These are phyloP conservation scores for Cynocephalus volans DNA, from an alignment of 2,113 vertebrate species.

Conservation along the genomic window DNA sequence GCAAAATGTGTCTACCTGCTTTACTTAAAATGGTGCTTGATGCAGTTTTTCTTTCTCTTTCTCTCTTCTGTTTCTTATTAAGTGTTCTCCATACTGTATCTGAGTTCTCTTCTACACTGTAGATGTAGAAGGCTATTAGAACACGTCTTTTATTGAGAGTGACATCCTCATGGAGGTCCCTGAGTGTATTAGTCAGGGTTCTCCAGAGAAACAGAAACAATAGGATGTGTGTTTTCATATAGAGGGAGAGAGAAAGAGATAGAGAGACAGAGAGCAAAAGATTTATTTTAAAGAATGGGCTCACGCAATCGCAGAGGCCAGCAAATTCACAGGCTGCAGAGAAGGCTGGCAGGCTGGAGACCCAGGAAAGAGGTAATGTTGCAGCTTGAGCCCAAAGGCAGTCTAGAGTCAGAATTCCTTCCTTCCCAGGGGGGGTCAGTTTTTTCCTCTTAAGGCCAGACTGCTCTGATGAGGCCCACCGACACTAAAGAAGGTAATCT, in stretches of 20 bases:
- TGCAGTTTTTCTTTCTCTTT: background rate
- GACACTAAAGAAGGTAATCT: rapidly evolving
- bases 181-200: background rate
- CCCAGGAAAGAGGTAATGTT: background rate
- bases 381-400: too few relatives aligned
- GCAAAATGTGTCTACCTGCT: background rate
- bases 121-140: background rate
- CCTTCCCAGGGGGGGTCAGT: too few relatives aligned
- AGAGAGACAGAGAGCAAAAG: background rate
- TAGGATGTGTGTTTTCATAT: background rate
- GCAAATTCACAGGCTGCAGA: background rate
- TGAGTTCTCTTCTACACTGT: background rate
- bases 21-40: background rate
- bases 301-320: background rate
- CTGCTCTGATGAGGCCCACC: background rate
- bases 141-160: background rate
- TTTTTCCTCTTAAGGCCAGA: background rate
- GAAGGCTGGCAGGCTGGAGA: background rate
- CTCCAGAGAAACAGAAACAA: background rate
- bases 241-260: too few relatives aligned
- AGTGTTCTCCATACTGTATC: background rate
- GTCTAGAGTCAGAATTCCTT: background rate
- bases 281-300: background rate
- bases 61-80: background rate
- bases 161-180: background rate